phyloP scores from a whole-genome alignment of 2,888 invertebrate species.

The Temnothorax rugatulus region DNA sequence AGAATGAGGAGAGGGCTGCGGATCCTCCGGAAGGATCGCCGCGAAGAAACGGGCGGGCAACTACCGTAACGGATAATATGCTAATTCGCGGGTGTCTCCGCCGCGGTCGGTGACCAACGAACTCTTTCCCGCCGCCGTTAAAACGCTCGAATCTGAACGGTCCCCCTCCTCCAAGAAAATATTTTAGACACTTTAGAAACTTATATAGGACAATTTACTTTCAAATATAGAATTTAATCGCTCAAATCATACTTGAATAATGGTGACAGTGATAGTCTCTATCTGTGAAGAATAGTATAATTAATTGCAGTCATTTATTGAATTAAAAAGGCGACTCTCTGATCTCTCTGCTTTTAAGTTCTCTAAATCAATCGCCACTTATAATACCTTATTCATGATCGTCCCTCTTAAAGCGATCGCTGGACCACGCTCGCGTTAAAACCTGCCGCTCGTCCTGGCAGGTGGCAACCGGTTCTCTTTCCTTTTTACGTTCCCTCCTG shows the following conservation, averaged over 20 bases:
- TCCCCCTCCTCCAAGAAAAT: neutral
- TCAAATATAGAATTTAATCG: neutral
- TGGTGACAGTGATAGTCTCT: neutral
- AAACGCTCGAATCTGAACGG: neutral
- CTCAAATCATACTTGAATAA: neutral
- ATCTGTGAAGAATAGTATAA: neutral
- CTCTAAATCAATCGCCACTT: slow-evolving; percentile 33
- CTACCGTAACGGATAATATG: slow-evolving; percentile 81
- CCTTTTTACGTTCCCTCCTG: slow-evolving; percentile 74
- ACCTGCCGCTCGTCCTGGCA: slow-evolving; percentile 72
- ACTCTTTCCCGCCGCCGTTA: slow-evolving; percentile 48
- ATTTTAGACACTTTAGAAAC: neutral
- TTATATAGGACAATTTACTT: neutral
- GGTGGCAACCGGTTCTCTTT: slow-evolving; percentile 80
- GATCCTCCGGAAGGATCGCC: slow-evolving; percentile 60
- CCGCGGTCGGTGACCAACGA: slow-evolving; percentile 64
- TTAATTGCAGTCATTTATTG: neutral
- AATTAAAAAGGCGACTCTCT: neutral
- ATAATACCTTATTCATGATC: slow-evolving; percentile 67
- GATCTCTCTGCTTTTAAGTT: slow-evolving; percentile 29
- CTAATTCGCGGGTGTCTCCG: slow-evolving; percentile 72
- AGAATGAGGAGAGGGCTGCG: slow-evolving; percentile 51
- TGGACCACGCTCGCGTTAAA: slow-evolving; percentile 68
- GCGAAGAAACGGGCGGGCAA: slow-evolving; percentile 67
- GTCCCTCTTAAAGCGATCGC: slow-evolving; percentile 71